Evolutionary conservation across 2,888 invertebrate species (phyloP).

Genomic region (Pegoplata infirma): DNA sequence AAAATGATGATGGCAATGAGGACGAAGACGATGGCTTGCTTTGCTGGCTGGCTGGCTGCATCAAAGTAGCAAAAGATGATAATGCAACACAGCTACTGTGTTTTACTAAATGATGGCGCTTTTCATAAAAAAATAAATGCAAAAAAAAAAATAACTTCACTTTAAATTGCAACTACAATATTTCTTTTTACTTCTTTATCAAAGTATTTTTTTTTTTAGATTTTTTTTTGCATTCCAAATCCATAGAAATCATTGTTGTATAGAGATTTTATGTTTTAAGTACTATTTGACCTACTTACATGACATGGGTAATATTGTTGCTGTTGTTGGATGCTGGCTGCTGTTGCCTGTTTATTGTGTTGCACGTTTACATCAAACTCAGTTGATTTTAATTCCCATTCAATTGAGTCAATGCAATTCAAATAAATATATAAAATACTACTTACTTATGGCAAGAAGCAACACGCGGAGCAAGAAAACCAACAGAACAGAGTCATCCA

Average conservation of each 20-base stretch:
- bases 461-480: neutral
- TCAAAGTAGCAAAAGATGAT: constrained; percentile 45
- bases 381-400: constrained; percentile 62
- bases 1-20: constrained; percentile 24
- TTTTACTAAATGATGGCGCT: constrained; percentile 58
- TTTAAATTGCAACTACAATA: constrained; percentile 19
- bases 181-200: constrained; percentile 13
- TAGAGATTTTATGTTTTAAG: constrained; percentile 42
- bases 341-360: constrained; percentile 13
- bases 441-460: neutral
- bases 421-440: constrained; percentile 17
- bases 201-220: too few relatives aligned
- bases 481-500: neutral
- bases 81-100: constrained; percentile 48
- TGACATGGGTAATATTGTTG: constrained; percentile 43
- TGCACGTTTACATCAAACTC: constrained; percentile 62
- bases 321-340: constrained; percentile 29
- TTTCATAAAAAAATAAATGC: constrained; percentile 7
- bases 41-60: neutral
- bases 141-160: constrained; percentile 12
- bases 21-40: constrained; percentile 18
- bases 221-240: neutral
- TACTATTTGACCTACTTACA: constrained; percentile 61
- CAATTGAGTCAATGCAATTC: constrained; percentile 60
- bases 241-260: constrained; percentile 35